phyloP scores from a whole-genome alignment of 2,113 vertebrate species.

The Archocentrus centrarchus region DNA sequence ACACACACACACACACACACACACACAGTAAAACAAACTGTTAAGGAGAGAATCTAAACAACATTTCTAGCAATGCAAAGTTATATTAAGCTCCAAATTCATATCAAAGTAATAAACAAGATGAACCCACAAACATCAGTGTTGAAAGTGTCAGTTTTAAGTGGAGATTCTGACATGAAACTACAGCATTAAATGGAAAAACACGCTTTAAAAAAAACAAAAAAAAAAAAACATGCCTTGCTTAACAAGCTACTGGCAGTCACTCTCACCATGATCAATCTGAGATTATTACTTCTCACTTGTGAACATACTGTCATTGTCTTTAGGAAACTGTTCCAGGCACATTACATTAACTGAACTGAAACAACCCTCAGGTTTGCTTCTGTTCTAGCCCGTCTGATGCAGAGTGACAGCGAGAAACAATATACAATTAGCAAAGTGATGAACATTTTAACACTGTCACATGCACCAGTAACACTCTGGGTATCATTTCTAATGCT shows the following conservation, averaged over 20 bases:
- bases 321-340: background rate
- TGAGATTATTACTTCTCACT: background rate
- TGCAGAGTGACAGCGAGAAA: background rate
- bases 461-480: background rate
- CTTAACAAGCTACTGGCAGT: background rate
- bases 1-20: too few species aligned
- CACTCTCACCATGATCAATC: background rate
- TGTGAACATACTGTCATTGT: background rate
- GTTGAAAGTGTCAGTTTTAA: background rate
- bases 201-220: too few species aligned
- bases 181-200: background rate
- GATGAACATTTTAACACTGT: background rate
- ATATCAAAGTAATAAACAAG: background rate
- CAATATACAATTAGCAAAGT: background rate
- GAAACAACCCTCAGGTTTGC: background rate
- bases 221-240: too few species aligned
- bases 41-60: background rate
- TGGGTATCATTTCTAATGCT: background rate
- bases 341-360: constrained; percentile 1
- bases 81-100: background rate
- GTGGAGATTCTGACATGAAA: background rate
- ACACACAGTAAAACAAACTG: too few species aligned
- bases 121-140: background rate
- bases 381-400: background rate
- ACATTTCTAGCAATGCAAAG: background rate